Evolutionary conservation across 2,888 invertebrate genomes (phyloP), one percentile per base, ranked within the genome.

Genomic region (Tenthredo scrophulariae): DNA sequence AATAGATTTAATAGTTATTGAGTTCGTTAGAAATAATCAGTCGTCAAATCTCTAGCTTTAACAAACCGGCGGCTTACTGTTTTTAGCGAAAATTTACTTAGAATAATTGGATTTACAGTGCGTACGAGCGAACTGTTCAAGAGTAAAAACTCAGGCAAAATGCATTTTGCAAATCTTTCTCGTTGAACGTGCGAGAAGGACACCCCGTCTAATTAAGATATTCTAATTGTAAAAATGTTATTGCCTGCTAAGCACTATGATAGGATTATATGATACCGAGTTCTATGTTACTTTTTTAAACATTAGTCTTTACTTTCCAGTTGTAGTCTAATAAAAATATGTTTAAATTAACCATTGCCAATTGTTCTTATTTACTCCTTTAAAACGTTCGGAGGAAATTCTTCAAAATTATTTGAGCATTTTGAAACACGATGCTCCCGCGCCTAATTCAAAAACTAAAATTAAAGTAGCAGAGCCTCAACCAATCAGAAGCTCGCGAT

Each of bases 281-380:
- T 88, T 88, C 86, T 88, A 85, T 86, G 87, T 87, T 87, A 87
- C 84, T 88, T 86, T 90, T 90, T 88, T 89, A 89, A 89, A 87
- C 90, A 89, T 77, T 90, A 88, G 88, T 87, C 87, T 90, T 91
- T 90, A 91, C 91, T 91, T 90, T 92, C 86, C 88, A 90, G 88
- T 89, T 89, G 83, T 91, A 91, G 89, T 89, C 86, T 89, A 88
- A 91, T 91, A 91, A 91, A 91, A 86, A 84, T 88, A 88, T 87
- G 88, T 90, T 89, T 88, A 88, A 91, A 89, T 87, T 88, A 89
- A 84, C 37, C 7, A 33, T 77, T 29, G 18, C 9, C 18, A 1
- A 15, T 46, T 33, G 2, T 50, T 29, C 9, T 50, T n/a, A 50
- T 50, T 50, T 7, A 54, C n/a, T 54, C n/a, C 2, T 54, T 2